Evolutionary conservation across 2,797 vertebrate genomes (phyloP).

Genomic region (Onychomys torridus): DNA sequence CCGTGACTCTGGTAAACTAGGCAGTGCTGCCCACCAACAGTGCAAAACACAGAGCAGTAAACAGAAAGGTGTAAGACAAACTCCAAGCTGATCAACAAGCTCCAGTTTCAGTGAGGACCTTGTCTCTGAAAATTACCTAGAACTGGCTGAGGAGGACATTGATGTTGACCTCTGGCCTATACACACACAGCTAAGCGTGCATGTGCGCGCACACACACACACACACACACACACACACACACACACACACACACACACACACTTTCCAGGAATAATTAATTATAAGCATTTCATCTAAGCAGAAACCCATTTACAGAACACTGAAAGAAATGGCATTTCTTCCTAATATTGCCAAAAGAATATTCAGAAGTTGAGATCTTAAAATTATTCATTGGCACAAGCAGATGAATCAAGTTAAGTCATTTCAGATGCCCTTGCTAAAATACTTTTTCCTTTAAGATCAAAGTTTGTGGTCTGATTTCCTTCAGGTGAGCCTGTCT

Average conservation of each 20-base stretch:
- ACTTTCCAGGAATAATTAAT: not conserved
- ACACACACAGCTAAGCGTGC: not conserved
- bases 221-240: too few relatives aligned
- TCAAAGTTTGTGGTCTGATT: constrained; percentile 53
- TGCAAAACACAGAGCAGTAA: constrained; percentile 34
- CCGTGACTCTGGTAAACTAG: constrained; percentile 11
- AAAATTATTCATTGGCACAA: constrained; percentile 53
- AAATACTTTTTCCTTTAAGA: not conserved
- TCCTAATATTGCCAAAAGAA: not conserved
- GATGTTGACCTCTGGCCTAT: not conserved
- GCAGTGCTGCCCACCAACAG: not conserved
- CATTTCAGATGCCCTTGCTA: constrained; percentile 41
- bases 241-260: not conserved
- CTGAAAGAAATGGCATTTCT: constrained; percentile 24
- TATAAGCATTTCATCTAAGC: constrained; percentile 60
- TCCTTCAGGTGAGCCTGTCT: constrained; percentile 48
- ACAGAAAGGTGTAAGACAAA: not conserved
- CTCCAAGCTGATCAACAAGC: too few relatives aligned
- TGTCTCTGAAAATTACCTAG: not conserved
- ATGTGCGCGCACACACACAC: fast-evolving
- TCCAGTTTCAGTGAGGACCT: not conserved
- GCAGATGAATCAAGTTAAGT: constrained; percentile 65
- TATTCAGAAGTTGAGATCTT: constrained; percentile 57
- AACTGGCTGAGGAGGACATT: not conserved
- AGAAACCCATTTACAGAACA: constrained; percentile 20